A percentile compares a stretch with the other conserved stretches of the same genome.
phyloP scores from a whole-genome alignment of 2,888 invertebrate genomes.

The Euproctis similis region DNA sequence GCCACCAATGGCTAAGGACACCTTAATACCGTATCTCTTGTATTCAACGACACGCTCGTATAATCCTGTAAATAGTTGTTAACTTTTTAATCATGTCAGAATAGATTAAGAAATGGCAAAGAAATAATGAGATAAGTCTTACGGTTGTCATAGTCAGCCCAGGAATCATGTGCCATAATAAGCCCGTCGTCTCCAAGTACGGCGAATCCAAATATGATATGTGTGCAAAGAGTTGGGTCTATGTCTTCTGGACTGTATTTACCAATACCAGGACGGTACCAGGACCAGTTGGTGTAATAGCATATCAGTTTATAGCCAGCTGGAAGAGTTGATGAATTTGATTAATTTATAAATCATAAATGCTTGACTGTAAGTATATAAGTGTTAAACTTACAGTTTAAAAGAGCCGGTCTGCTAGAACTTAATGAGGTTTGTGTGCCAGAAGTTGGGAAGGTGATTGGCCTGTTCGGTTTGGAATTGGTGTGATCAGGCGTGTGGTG shows the following conservation, averaged over 20 bases:
- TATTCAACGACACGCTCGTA: constrained; percentile 88
- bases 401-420: constrained; percentile 43
- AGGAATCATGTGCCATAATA: constrained; percentile 89
- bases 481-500: constrained; percentile 10
- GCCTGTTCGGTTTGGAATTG: constrained; percentile 24
- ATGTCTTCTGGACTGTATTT: constrained; percentile 91
- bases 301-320: constrained; percentile 89
- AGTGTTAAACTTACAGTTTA: constrained; percentile 46
- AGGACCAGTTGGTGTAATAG: constrained; percentile 96
- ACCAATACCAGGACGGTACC: constrained; percentile 88
- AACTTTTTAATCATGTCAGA: neutral
- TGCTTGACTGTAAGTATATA: too few relatives aligned
- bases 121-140: too few relatives aligned
- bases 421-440: constrained; percentile 33
- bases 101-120: too few relatives aligned
- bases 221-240: constrained; percentile 91
- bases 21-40: constrained; percentile 87
- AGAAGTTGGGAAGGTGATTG: constrained; percentile 46
- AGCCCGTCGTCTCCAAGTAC: constrained; percentile 89
- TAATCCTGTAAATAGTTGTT: constrained; percentile 76
- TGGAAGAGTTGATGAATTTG: too few relatives aligned
- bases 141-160: constrained; percentile 93
- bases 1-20: constrained; percentile 92
- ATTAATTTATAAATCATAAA: too few relatives aligned
- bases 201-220: constrained; percentile 94